Base-by-base conservation (phyloP, 2,797 vertebrate genomes). In the Leptodactylus fallax region DNA sequence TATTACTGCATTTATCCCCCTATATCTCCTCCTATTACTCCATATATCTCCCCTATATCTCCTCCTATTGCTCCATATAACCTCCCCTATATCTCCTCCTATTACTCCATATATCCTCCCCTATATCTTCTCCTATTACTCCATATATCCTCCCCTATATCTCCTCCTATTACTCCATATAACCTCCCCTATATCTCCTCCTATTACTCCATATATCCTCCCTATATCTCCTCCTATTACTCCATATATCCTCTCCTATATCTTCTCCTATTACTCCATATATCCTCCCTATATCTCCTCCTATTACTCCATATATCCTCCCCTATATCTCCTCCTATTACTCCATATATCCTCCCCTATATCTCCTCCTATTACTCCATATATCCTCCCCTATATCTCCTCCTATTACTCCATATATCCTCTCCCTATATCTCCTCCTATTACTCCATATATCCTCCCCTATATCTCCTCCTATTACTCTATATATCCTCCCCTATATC, bases 91-190 rank as follows among this genome's bases (percentile, higher is more conserved):
- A 67, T 25, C 63, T 67, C 63, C 63, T 67, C 63, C 63, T 25
- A 63, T 63, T 63, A 63, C 21, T 23, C n/a, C 61, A 63, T 63
- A 23, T 63, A 63, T 11, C n/a, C 63, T 58, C 56, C n/a, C 56
- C 63, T 67, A 27, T 27, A 67, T 67, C 63, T 25, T 23, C 63
- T 67, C 23, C 63, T 67, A 67, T 67, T 67, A 67, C n/a, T 67
- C n/a, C 23, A 67, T 67, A 67, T 67, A 67, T 4, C 63, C 58
- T 47, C 74, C 55, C 85, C 71, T 67, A 69, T 86, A 79, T 19
- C 61, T 71, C 47, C 49, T 67, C 11, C 10, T 25, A 67, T 67
- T 67, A 67, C n/a, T 67, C 23, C 63, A 67, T 67, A 67, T 67
- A 27, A 3, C 74, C 14, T 23, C 65, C n/a, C n/a, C 71, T 67